A percentile compares a stretch with the other conserved stretches of the same genome.
These are phyloP conservation scores for Brachyalestes nurse DNA, from an alignment of 2,797 vertebrate species.

Conservation along the genomic window DNA sequence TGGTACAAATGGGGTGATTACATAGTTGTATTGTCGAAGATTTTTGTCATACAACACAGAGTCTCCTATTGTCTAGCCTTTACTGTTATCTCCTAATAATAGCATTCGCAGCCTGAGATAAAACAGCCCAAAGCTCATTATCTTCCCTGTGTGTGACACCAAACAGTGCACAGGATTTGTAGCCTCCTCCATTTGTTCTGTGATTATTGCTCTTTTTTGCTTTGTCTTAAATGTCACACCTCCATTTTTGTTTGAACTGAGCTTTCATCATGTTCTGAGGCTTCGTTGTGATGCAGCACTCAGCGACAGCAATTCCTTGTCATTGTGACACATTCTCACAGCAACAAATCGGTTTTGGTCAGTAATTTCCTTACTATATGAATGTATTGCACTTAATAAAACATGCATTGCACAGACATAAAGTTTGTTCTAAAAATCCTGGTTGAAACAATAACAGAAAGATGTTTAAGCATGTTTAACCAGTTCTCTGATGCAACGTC, in stretches of 20 bases:
- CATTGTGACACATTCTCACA: conserved; percentile 28
- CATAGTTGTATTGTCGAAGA: not conserved
- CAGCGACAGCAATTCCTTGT: conserved; percentile 19
- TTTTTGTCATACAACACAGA: conserved; percentile 6
- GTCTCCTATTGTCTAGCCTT: not conserved
- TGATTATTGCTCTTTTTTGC: conserved; percentile 43
- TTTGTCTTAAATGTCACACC: conserved; percentile 62
- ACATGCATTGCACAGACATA: too few species aligned
- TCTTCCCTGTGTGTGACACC: conserved; percentile 39
- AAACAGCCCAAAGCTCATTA: conserved; percentile 59
- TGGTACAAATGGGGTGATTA: conserved; percentile 10
- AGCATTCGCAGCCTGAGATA: conserved; percentile 19
- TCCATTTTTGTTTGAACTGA: conserved; percentile 65
- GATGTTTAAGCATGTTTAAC: too few species aligned
- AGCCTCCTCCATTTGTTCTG: conserved; percentile 35
- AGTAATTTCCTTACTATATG: not conserved
- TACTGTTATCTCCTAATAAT: conserved; percentile 5
- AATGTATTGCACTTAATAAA: not conserved
- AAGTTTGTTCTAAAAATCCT: too few species aligned
- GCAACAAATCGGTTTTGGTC: not conserved
- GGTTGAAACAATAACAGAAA: too few species aligned
- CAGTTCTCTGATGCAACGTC: too few species aligned
- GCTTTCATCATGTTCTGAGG: conserved; percentile 45
- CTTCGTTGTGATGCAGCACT: conserved; percentile 7
- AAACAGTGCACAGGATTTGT: conserved; percentile 19